A percentile compares a stretch with the other conserved stretches of the same genome.
Evolutionary conservation across 2,797 vertebrate species (phyloP).

Genomic region (Glyptemys insculpta): DNA sequence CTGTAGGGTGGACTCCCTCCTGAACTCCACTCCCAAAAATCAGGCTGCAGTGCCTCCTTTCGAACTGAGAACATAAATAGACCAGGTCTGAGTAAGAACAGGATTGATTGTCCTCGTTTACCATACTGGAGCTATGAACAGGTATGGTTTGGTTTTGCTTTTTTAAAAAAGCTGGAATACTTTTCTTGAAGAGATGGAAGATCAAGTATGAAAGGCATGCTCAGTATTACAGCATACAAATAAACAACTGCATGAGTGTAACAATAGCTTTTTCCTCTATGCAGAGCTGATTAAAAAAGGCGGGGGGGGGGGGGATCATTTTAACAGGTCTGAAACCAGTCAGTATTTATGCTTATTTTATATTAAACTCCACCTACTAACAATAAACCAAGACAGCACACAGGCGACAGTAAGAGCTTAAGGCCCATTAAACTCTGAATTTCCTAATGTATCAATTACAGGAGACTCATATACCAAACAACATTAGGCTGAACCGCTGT

Average conservation of each 20-base stretch:
- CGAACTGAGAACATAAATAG: not conserved
- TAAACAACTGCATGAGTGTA: no score
- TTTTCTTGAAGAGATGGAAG: not conserved
- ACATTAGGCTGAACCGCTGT: not conserved
- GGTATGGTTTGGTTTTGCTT: not conserved
- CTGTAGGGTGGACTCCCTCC: not conserved
- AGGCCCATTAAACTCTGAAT: not conserved
- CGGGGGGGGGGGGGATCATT: rapidly evolving
- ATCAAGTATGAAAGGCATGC: not conserved
- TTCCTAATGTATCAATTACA: not conserved
- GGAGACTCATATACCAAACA: rapidly evolving
- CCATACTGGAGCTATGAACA: not conserved
- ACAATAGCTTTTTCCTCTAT: not conserved
- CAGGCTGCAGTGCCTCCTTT: not conserved
- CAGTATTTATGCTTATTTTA: rapidly evolving
- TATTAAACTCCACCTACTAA: rapidly evolving
- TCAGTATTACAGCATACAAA: no score
- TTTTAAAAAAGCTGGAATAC: not conserved
- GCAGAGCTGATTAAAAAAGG: not conserved
- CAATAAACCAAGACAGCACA: no score
- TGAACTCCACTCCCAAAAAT: not conserved
- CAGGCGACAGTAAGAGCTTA: not conserved
- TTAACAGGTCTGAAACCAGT: rapidly evolving
- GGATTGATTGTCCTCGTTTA: not conserved
- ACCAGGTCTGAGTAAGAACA: not conserved